Evolutionary conservation across 2,888 invertebrate genomes (phyloP), one percentile per base, ranked within the genome.

Genomic region (Rhodophaea formosa): DNA sequence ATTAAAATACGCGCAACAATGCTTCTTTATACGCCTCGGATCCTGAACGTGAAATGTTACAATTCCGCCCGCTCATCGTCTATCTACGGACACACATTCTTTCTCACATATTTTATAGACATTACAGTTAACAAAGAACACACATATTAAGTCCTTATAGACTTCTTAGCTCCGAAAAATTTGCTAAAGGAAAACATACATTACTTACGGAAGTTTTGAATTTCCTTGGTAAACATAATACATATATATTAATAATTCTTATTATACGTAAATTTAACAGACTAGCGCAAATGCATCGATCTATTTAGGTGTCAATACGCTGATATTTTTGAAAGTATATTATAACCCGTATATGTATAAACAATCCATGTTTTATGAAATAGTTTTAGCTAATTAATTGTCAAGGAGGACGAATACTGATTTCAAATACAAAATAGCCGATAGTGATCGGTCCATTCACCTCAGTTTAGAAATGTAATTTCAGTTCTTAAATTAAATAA

Each of bases 1-100:
- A 56, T 49, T 56, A 56, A 56, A 56, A 56, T 56, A 56, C 56
- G 35, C 47, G n/a, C 35, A 56, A 29, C 47, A 56, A 46, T 55
- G 49, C 49, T 47, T 56, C 29, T 14, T n/a, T 23, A 35, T n/a
- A 56, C 15, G 29, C 56, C 49, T 23, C 49, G 15, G 7, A 56
- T 49, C 29, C 7, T 10, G n/a, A 16, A 49, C 23, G 1, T n/a
- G 35, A 35, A 47, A 17, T 43, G 14, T 15, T 14, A 15, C 6
- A 43, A 53, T 43, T 42, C 45, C 8, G 16, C 43, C 0, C 17
- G 5, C 12, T 29, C 45, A 10, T 1, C 8, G 7, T 44, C 32
- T 16, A 16, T 6, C 17, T 32, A 35, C 30, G n/a, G 10, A 45
- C 32, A 43, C 43, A 44, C 43, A 12, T 53, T 43, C 32, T 14